Base-by-base conservation (phyloP, 2,113 vertebrate species). In the Pituophis catenifer region DNA sequence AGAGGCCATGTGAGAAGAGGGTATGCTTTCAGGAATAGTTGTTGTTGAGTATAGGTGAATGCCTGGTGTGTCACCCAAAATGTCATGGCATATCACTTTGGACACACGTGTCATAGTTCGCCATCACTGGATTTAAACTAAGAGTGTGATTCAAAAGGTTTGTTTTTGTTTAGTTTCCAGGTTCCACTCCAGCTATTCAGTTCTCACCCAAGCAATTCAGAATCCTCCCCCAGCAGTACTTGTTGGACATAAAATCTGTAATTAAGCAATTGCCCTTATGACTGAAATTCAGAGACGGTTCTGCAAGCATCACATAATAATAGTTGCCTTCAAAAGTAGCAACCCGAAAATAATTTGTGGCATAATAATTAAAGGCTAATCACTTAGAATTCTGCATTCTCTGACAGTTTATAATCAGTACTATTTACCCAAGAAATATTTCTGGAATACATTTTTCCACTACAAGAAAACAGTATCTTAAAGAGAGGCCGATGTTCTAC, bases 351-450 rank as follows among this genome's bases (percentile, higher is more conserved):
- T 93, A 96, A 96, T 95, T 95, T 94, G 96, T 95, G 94, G 88
- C 92, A 89, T 93, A 91, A 95, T 96, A 95, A 97, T 97, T 96
- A 97, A 96, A 90, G 93, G 90, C 90, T 95, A 94, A 93, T 94
- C 94, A 58, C 89, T 94, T 52, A 90, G 23, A 1, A 95, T 87
- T 90, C 90, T 88, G 92, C 90, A 95, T 92, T 90, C 70, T 95
- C 96, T 95, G 89, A 95, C 94, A 96, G 88, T 93, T 89, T 65
- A 52, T 48, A 89, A 24, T 59, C 50, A 53, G 57, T 89, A 88
- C 91, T 95, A 89, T 95, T 91, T 89, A 70, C 95, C 38, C 81
- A 94, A 89, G 91, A 95, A 94, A 86, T n/a, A 6, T 52, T 0
- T 94, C 92, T 33, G 89, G 90, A 70, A 7, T 90, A 54, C 0